Evolutionary conservation across 2,797 vertebrate genomes (phyloP), one percentile per base, ranked within the genome.

Genomic region (Rachycentron canadum): DNA sequence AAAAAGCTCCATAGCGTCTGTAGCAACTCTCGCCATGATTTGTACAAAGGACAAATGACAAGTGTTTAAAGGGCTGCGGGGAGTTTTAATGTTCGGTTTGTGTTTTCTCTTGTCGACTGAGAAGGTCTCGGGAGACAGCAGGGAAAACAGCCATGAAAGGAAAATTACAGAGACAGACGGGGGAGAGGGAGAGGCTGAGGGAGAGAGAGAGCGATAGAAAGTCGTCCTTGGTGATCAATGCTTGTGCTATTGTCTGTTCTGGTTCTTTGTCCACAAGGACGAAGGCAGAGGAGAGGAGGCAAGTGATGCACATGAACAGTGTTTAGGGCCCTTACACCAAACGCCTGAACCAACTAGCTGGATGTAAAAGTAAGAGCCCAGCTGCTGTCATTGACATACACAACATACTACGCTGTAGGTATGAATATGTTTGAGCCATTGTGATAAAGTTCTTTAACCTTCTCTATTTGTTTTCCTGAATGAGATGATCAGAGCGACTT

Each of bases 151-250:
- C 68, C 81, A 90, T 89, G 84, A 90, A 90, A 93, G 83, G 79
- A 78, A 82, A 87, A 84, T 83, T 77, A 89, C 73, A 85, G 81
- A 87, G 80, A 81, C 66, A 86, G 75, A 82, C 26, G 70, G 85
- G 75, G 60, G 69, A 84, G 71, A 81, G 62, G 55, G 69, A 71
- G 68, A 82, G 73, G 58, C 71, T 26, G 57, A 86, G 73, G 56
- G 32, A 32, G 57, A 82, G 69, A 68, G 73, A 81, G 76, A 81
- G 80, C 41, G 50, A 85, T 68, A 77, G 73, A 89, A 83, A 86
- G 70, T 83, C 58, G 84, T 94, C 93, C 93, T 93, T 91, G 91
- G 86, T 92, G 86, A 93, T 92, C 86, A 93, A 86, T 89, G 86
- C 67, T 0, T 78, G 47, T 61, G 71, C 87, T 87, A 84, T 91